These are phyloP conservation scores for Protosalanx chinensis DNA, from an alignment of 2,797 vertebrate species.

Conservation along the genomic window DNA sequence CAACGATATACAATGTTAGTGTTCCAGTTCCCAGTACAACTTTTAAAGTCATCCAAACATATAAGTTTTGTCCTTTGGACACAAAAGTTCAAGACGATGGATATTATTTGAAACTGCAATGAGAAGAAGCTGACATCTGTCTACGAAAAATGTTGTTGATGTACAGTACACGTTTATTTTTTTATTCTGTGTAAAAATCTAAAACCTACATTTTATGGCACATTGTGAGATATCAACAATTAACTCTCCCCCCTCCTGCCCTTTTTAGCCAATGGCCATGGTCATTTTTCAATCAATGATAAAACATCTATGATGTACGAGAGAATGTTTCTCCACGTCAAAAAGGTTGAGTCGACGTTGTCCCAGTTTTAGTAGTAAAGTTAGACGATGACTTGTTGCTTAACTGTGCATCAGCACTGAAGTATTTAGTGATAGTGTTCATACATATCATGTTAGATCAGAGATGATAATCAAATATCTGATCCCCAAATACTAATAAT, in stretches of 20 bases:
- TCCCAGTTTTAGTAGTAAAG: constrained; percentile 34
- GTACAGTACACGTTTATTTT: constrained; percentile 19
- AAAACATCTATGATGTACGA: constrained; percentile 38
- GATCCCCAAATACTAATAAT: background rate
- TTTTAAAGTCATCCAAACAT: background rate
- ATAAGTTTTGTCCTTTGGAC: background rate
- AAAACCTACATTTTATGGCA: constrained; percentile 57
- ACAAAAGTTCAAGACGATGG: background rate
- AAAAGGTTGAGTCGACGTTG: constrained; percentile 53
- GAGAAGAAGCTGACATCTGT: constrained; percentile 3
- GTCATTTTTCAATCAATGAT: constrained; percentile 27
- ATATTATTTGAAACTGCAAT: background rate
- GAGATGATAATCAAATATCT: background rate
- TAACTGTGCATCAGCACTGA: constrained; percentile 50
- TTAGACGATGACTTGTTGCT: constrained; percentile 40
- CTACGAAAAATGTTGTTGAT: constrained; percentile 16
- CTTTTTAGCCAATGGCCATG: constrained; percentile 1
- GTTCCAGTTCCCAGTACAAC: constrained; percentile 15
- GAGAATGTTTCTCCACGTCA: constrained; percentile 45
- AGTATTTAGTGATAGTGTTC: constrained; percentile 30
- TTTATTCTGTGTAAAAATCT: constrained; percentile 33
- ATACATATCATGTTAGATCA: background rate
- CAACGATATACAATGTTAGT: background rate
- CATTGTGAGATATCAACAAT: constrained; percentile 38
- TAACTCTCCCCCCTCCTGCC: background rate